Conservation (phyloP, 2,797 vertebrate species). For the Amphiprion clarkii region DNA sequence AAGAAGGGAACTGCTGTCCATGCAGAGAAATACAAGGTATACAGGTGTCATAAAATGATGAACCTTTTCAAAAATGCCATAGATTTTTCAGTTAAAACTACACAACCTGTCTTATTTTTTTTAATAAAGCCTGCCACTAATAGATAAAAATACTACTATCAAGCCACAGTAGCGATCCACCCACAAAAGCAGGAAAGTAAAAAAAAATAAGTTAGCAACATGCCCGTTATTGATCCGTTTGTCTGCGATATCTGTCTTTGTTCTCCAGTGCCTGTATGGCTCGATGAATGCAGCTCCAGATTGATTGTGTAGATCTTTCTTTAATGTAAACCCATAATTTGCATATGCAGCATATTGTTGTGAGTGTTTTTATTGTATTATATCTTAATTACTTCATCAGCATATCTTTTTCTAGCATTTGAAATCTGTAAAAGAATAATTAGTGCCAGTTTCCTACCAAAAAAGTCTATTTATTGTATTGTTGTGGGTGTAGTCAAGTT, state of each 20-base stretch:
- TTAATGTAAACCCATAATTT: background rate
- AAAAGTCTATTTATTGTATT: too few relatives aligned
- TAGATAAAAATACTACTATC: conserved; percentile 2
- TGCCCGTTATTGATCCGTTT: conserved; percentile 30
- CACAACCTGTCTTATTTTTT: too few relatives aligned
- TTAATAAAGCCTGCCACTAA: background rate
- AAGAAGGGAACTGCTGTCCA: conserved; percentile 16
- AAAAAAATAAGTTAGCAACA: conserved; percentile 12
- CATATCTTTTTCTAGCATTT: background rate
- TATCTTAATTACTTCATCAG: background rate
- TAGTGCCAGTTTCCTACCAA: too few relatives aligned
- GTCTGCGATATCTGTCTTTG: conserved; percentile 9
- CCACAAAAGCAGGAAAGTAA: background rate
- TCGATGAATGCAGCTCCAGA: background rate
- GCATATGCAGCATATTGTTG: background rate
- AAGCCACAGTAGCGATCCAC: background rate
- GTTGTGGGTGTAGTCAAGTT: too few relatives aligned
- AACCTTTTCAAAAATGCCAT: background rate
- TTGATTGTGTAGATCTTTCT: background rate
- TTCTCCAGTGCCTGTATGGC: conserved; percentile 1
- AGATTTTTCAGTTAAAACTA: background rate
- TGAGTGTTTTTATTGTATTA: background rate
- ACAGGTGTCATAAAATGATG: background rate
- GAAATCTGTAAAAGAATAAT: too few relatives aligned
- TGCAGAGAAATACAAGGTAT: background rate